Conservation (phyloP, 2,797 vertebrate genomes). For the Pagetopsis macropterus region DNA sequence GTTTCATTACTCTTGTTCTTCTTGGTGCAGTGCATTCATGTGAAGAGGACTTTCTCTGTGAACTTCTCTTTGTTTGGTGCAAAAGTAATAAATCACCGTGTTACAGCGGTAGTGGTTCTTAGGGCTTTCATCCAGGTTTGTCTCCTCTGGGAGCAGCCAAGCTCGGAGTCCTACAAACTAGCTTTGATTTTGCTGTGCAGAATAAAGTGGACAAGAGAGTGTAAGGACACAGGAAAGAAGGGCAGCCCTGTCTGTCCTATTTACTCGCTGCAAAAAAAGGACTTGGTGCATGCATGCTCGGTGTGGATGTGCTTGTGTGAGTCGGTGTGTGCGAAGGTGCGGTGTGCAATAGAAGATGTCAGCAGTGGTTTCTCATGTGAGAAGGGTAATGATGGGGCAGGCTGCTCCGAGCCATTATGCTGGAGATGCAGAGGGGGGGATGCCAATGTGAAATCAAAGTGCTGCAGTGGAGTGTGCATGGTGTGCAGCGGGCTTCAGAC, state of each 20-base stretch:
- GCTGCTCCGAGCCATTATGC: constrained; percentile 60
- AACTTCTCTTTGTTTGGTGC: constrained; percentile 79
- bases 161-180: constrained; percentile 76
- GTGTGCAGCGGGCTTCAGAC: constrained; percentile 73
- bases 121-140: constrained; percentile 77
- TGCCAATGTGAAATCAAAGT: constrained; percentile 76
- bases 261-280: constrained; percentile 51
- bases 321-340: constrained; percentile 22
- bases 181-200: constrained; percentile 69
- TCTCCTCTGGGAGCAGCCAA: constrained; percentile 72
- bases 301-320: constrained; percentile 20
- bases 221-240: constrained; percentile 80
- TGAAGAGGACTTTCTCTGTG: constrained; percentile 80
- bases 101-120: constrained; percentile 73
- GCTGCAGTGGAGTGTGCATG: constrained; percentile 76
- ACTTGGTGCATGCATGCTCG: constrained; percentile 42
- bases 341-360: constrained; percentile 59
- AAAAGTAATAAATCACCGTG: constrained; percentile 84
- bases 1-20: constrained; percentile 75
- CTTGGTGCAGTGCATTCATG: constrained; percentile 82
- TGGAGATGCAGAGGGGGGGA: constrained; percentile 67
- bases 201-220: constrained; percentile 70
- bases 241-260: constrained; percentile 81
- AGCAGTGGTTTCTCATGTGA: constrained; percentile 75
- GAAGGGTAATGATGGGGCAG: constrained; percentile 78